These are phyloP conservation scores for Eulemur mongoz DNA, from an alignment of 2,797 vertebrate genomes.

Conservation along the genomic window DNA sequence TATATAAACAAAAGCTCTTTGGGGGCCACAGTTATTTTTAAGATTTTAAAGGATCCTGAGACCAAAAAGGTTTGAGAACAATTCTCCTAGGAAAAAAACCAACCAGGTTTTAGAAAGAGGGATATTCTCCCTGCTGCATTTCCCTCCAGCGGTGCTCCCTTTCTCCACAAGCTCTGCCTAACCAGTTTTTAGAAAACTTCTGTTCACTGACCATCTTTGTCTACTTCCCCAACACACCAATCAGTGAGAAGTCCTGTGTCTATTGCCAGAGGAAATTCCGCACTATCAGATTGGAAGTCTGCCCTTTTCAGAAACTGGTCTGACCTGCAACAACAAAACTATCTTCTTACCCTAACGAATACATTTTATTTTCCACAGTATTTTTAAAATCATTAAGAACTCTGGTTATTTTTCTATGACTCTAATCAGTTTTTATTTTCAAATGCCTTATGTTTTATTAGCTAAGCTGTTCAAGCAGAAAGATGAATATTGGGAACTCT, in stretches of 20 bases:
- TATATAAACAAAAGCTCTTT: constrained; percentile 30
- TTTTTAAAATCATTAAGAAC: constrained; percentile 48
- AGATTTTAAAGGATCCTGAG: constrained; percentile 20
- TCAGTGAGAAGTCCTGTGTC: not conserved
- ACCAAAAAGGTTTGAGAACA: not conserved
- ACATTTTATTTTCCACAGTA: not conserved
- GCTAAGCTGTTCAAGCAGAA: constrained; percentile 58
- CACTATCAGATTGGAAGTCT: not conserved
- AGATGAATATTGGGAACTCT: constrained; percentile 58
- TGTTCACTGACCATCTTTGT: not conserved
- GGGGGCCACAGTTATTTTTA: not conserved
- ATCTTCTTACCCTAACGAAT: constrained; percentile 29
- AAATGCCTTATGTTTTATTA: constrained; percentile 62
- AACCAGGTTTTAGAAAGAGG: not conserved
- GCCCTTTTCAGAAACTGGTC: not conserved
- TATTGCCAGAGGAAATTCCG: not conserved
- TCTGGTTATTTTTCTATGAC: constrained; percentile 44
- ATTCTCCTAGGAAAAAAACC: not conserved
- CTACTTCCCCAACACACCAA: not conserved
- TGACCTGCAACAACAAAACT: not conserved
- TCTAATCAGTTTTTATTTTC: not conserved
- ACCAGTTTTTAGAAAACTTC: constrained; percentile 6
- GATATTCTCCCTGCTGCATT: not conserved
- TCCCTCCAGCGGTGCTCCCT: not conserved
- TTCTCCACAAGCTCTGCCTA: not conserved